These are phyloP conservation scores for Dicrostonyx torquatus DNA, from an alignment of 2,797 vertebrate species.

Conservation along the genomic window DNA sequence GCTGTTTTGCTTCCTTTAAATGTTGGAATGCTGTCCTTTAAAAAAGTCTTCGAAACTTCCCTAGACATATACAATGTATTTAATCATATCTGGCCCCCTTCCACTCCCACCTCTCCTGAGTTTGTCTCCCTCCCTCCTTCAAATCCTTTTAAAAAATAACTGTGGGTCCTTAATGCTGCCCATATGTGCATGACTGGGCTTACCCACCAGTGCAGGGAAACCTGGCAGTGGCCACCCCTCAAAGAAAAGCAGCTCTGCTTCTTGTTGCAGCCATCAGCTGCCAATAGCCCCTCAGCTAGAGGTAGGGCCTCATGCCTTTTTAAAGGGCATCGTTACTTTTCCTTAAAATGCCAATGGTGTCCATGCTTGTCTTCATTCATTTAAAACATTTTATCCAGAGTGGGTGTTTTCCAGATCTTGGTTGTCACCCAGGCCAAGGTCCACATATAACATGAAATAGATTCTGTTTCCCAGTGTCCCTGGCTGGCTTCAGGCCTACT, in stretches of 20 bases:
- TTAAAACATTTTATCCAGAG: not conserved
- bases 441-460: not conserved
- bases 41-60: not conserved
- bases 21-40: not conserved
- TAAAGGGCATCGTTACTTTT: not conserved
- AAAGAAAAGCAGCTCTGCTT: not conserved
- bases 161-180: not conserved
- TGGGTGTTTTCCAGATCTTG: rapidly evolving
- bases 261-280: not conserved
- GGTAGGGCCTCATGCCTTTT: not conserved
- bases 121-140: not conserved
- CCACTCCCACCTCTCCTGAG: not conserved
- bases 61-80: not conserved
- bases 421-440: not conserved
- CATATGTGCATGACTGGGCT: not conserved
- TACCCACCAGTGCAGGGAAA: not conserved
- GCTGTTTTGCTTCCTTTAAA: not conserved
- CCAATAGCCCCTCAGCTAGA: not conserved
- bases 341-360: not conserved
- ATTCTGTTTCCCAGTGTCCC: not conserved
- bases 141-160: not conserved
- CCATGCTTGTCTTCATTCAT: not conserved
- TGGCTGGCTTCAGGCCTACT: not conserved
- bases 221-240: not conserved
- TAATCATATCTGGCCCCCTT: not conserved